These are phyloP conservation scores for Montipora capricornis DNA, from an alignment of 64 coral and sea anemone genomes.

Conservation along the genomic window DNA sequence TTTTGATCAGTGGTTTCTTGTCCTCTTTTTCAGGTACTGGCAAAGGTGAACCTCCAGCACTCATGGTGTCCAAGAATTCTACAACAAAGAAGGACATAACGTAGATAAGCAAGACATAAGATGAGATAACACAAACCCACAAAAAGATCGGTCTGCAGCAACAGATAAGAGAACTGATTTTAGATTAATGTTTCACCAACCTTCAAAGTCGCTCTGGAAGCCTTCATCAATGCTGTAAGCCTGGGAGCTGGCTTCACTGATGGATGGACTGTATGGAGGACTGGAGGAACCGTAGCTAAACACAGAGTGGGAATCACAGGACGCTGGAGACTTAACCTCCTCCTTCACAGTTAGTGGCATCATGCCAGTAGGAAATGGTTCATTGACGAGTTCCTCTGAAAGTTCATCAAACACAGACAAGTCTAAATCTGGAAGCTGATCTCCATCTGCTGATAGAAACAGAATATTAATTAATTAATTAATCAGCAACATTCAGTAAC, in stretches of 20 bases:
- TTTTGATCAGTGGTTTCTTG: not conserved
- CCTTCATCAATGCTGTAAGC: slow-evolving; percentile 35
- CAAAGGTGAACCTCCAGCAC: not conserved
- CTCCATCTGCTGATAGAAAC: slow-evolving; percentile 12
- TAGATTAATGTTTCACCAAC: not conserved
- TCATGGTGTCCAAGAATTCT: slow-evolving; percentile 35
- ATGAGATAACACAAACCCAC: not conserved
- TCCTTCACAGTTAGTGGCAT: not conserved
- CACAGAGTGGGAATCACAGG: not conserved
- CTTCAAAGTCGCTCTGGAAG: slow-evolving; percentile 20
- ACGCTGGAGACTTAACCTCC: not conserved
- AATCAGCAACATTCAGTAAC: not conserved
- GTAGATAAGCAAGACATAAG: not conserved
- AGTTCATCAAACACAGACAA: slow-evolving; percentile 36
- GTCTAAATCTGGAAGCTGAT: slow-evolving; percentile 42
- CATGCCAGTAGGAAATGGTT: not conserved
- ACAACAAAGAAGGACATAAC: not conserved
- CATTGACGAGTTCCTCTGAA: not conserved
- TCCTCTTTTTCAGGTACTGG: not conserved
- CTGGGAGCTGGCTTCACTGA: slow-evolving; percentile 12
- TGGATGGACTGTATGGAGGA: slow-evolving; percentile 15
- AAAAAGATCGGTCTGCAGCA: not conserved
- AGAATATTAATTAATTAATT: not conserved
- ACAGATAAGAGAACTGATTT: not conserved
- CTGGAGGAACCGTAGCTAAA: not conserved